phyloP scores from a whole-genome alignment of 1,140 invertebrate species.

The Wasmannia auropunctata region DNA sequence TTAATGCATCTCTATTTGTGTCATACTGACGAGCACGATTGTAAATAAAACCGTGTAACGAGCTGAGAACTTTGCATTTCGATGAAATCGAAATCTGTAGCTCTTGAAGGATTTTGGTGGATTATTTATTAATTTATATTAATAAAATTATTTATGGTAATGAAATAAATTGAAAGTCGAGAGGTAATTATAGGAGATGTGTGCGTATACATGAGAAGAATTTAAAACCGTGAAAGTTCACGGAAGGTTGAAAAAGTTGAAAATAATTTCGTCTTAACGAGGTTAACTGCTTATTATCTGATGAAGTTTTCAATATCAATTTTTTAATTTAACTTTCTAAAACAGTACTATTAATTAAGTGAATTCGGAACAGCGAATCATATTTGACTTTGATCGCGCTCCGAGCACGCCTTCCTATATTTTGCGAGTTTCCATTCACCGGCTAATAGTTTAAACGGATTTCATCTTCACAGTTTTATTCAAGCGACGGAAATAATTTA shows the following conservation, averaged over 20 bases:
- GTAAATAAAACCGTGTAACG: background rate
- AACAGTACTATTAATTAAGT: background rate
- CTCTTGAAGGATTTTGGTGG: background rate
- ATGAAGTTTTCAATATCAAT: background rate
- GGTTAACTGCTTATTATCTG: background rate
- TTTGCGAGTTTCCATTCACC: background rate
- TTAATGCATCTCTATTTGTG: background rate
- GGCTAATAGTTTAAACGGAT: conserved; percentile 30
- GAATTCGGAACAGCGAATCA: background rate
- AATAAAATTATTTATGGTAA: conserved; percentile 18
- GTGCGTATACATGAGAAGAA: background rate
- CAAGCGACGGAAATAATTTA: conserved; percentile 27
- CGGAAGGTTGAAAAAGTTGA: background rate
- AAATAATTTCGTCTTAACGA: background rate
- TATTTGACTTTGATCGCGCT: background rate
- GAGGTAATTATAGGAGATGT: background rate
- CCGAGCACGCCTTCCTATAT: background rate
- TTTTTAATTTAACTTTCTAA: background rate
- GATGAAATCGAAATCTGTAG: background rate
- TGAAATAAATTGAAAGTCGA: no score
- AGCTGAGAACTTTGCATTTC: background rate
- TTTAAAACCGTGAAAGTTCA: background rate
- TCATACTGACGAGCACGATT: background rate
- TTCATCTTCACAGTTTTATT: conserved; percentile 22
- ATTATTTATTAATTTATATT: background rate